phyloP scores from a whole-genome alignment of 2,113 vertebrate genomes.

The Carassius auratus region DNA sequence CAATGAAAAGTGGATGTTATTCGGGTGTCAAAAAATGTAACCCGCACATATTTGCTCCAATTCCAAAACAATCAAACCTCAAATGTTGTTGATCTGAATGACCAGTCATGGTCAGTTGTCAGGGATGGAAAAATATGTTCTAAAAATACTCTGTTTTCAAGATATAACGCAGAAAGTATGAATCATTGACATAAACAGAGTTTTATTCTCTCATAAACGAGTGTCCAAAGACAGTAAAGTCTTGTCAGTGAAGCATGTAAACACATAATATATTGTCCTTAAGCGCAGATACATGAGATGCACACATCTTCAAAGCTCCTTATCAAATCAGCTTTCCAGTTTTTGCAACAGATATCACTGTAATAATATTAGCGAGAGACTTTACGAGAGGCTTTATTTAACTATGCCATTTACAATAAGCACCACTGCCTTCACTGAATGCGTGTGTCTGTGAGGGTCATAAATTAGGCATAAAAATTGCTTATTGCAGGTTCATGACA shows the following conservation, averaged over 20 bases:
- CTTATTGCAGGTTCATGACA: conserved; percentile 9
- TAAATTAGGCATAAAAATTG: conserved; percentile 18
- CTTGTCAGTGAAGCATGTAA: too few species aligned
- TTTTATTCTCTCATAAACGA: not conserved
- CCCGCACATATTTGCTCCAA: not conserved
- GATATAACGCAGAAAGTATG: conserved; percentile 14
- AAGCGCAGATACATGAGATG: not conserved
- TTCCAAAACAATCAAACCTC: not conserved
- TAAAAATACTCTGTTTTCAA: conserved; percentile 8
- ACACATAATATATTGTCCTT: not conserved
- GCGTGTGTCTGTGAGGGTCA: not conserved
- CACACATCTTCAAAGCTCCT: not conserved
- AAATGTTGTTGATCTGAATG: not conserved
- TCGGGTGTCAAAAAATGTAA: not conserved
- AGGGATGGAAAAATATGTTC: not conserved
- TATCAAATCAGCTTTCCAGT: conserved; percentile 4
- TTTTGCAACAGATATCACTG: conserved; percentile 1
- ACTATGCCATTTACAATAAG: not conserved
- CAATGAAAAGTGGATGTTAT: not conserved
- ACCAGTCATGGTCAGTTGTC: not conserved
- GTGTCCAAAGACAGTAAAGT: not conserved
- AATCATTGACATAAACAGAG: not conserved
- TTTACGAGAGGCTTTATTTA: not conserved
- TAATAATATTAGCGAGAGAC: not conserved
- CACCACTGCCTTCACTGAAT: not conserved